Conservation (phyloP, 2,888 invertebrate genomes). For the Aromia moschata region DNA sequence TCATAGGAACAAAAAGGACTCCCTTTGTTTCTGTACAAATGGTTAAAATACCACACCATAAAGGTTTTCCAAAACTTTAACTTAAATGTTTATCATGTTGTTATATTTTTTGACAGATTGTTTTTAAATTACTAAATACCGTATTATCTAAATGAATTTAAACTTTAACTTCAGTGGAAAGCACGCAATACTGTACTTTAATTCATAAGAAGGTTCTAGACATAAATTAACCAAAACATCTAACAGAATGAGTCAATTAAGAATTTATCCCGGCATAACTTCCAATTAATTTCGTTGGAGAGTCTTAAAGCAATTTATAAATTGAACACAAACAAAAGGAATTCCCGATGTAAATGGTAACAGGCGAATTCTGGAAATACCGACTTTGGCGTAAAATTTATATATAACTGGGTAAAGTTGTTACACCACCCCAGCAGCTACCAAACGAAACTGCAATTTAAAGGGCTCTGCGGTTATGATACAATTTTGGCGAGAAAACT, state of each 20-base stretch:
- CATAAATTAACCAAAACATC: slow-evolving; percentile 18
- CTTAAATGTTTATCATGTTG: no score
- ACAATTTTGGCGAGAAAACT: slow-evolving; percentile 1
- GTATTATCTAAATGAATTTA: no score
- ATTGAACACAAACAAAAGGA: slow-evolving; percentile 29
- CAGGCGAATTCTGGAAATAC: slow-evolving; percentile 7
- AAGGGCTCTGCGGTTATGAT: slow-evolving; percentile 1
- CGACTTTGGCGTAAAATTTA: slow-evolving; percentile 7
- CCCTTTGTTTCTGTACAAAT: no score
- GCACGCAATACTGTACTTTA: no score
- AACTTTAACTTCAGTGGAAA: no score
- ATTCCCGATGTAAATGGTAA: slow-evolving; percentile 28
- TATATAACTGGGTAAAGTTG: slow-evolving; percentile 15
- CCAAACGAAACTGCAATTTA: slow-evolving; percentile 8
- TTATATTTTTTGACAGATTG: no score
- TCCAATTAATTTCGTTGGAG: slow-evolving; percentile 29
- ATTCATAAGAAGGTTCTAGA: neutral
- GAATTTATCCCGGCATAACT: slow-evolving; percentile 25
- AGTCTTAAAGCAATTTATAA: slow-evolving; percentile 29
- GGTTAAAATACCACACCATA: no score
- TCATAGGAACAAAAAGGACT: no score
- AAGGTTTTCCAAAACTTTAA: no score
- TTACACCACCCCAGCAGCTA: neutral
- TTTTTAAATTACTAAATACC: no score
- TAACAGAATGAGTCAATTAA: slow-evolving; percentile 24